Conservation (phyloP, 2,888 invertebrate species). For the Drosophila borborema region DNA sequence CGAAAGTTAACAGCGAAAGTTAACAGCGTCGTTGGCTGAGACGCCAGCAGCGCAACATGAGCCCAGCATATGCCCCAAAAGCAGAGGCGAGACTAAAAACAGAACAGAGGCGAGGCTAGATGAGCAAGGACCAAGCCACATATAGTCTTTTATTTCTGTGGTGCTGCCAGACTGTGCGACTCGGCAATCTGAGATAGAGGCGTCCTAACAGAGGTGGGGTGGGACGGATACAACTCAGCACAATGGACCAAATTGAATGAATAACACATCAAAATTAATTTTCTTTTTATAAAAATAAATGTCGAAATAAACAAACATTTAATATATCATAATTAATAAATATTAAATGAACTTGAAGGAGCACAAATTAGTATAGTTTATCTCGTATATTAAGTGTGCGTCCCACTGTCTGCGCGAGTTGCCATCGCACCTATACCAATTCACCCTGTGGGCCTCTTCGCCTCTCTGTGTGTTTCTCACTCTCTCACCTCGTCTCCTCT, state of each 20-base stretch:
- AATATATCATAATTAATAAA: neutral
- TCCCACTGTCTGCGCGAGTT: constrained; percentile 36
- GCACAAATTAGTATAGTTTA: neutral
- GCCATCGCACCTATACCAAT: constrained; percentile 18
- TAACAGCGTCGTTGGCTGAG: constrained; percentile 45
- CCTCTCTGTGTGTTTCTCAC: constrained; percentile 9
- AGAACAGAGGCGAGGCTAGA: constrained; percentile 27
- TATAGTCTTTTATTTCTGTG: constrained; percentile 22
- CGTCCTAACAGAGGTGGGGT: constrained; percentile 1
- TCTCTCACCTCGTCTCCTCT: constrained; percentile 33
- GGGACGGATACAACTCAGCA: neutral
- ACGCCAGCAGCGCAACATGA: constrained; percentile 33
- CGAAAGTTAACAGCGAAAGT: constrained; percentile 57
- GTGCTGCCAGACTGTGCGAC: constrained; percentile 79
- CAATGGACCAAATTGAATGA: neutral
- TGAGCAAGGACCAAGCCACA: constrained; percentile 38
- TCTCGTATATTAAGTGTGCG: neutral
- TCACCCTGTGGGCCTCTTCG: neutral
- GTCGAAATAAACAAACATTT: neutral
- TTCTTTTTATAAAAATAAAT: neutral
- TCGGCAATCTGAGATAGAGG: constrained; percentile 28
- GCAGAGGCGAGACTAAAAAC: constrained; percentile 28
- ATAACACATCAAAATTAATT: neutral
- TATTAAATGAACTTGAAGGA: neutral
- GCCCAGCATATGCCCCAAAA: constrained; percentile 35